A percentile compares a stretch with the other conserved stretches of the same genome.
Evolutionary conservation across 1,140 invertebrate species (phyloP).

Genomic region (Nephotettix cincticeps): DNA sequence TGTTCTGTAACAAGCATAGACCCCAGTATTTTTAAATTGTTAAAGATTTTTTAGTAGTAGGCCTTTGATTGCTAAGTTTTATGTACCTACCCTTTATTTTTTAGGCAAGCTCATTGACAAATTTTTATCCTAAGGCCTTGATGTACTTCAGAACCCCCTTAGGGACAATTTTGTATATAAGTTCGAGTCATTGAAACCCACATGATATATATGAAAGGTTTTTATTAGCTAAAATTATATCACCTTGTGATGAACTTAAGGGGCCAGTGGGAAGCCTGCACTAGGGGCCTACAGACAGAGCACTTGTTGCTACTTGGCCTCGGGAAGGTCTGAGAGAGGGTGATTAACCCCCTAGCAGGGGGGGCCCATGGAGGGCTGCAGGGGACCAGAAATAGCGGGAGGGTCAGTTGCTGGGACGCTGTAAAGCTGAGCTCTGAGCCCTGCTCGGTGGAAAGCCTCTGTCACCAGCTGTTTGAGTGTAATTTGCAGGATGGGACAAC

Average conservation of each 20-base stretch:
- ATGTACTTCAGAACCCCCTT: no score
- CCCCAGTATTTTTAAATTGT: no score
- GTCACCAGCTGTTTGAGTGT: constrained; percentile 35
- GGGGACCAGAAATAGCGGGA: constrained; percentile 35
- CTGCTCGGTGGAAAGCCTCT: constrained; percentile 32
- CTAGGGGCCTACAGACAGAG: constrained; percentile 34
- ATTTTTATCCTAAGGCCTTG: no score
- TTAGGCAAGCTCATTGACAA: no score
- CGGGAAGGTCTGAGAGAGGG: constrained; percentile 34
- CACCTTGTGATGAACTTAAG: constrained; percentile 37
- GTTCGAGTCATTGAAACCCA: no score
- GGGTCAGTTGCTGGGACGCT: constrained; percentile 28
- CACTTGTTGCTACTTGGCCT: constrained; percentile 37
- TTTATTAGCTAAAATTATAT: no score
- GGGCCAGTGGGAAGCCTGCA: constrained; percentile 46
- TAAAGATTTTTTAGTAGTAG: no score
- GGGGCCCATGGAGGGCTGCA: constrained; percentile 27
- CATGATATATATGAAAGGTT: no score
- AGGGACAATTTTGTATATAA: no score
- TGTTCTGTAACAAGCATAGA: no score
- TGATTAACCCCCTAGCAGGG: constrained; percentile 31
- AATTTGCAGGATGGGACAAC: constrained; percentile 32
- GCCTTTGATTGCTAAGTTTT: no score
- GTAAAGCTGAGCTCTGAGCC: constrained; percentile 24
- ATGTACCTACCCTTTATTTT: no score